These are phyloP conservation scores for Molossus molossus DNA, from an alignment of 2,797 vertebrate genomes.

Conservation along the genomic window DNA sequence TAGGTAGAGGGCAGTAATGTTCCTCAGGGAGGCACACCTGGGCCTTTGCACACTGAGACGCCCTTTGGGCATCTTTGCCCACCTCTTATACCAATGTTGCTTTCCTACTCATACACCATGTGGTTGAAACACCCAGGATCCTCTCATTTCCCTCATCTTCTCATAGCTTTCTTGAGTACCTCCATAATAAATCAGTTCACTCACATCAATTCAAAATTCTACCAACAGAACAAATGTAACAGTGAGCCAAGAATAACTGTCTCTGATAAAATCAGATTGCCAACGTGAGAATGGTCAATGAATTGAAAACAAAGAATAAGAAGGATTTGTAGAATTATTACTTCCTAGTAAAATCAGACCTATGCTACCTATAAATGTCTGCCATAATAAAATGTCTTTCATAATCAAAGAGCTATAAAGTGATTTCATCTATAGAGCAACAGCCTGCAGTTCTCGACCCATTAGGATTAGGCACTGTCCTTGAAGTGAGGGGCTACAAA, in stretches of 20 bases:
- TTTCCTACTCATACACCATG: neutral
- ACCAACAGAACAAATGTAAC: neutral
- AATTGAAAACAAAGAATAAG: neutral
- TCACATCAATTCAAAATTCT: neutral
- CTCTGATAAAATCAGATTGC: neutral
- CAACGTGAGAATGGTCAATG: neutral
- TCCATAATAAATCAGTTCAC: neutral
- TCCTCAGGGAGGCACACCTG: neutral
- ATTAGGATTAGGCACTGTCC: neutral
- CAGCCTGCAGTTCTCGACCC: neutral
- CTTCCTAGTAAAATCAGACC: neutral
- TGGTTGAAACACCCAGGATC: neutral
- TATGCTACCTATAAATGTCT: neutral
- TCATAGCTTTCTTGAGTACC: neutral
- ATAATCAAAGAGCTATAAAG: neutral
- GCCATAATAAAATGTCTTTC: neutral
- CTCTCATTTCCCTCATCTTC: neutral
- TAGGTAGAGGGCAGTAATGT: neutral
- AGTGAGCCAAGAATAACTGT: neutral
- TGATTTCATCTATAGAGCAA: neutral
- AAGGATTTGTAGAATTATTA: neutral
- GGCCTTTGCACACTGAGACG: neutral
- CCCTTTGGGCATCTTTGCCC: neutral
- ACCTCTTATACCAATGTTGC: neutral
- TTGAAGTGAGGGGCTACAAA: neutral